These are phyloP conservation scores for Glareola pratincola DNA, from an alignment of 2,113 vertebrate species.

Conservation along the genomic window DNA sequence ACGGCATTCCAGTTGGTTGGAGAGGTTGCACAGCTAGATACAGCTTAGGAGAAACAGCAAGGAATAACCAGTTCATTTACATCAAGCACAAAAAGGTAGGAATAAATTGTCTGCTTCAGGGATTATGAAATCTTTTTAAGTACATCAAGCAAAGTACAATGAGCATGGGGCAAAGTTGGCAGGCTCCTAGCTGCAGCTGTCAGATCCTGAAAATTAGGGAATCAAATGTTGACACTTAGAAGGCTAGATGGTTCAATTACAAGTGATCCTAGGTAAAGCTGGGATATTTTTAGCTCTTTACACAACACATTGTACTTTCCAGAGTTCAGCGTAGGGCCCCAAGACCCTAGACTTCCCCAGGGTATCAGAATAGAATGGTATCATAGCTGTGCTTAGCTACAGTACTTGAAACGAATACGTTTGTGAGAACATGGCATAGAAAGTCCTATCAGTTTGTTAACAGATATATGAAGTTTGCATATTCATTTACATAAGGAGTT, in stretches of 20 bases:
- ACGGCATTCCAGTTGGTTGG: neutral
- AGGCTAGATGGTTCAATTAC: slow-evolving; percentile 70
- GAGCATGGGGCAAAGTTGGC: slow-evolving; percentile 68
- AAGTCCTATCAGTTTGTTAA: neutral
- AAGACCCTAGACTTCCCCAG: neutral
- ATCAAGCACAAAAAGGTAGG: slow-evolving; percentile 28
- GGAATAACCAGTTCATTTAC: slow-evolving; percentile 9
- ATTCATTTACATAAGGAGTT: neutral
- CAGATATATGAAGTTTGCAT: neutral
- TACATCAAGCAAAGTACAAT: slow-evolving; percentile 55
- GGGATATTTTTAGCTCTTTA: slow-evolving; percentile 75
- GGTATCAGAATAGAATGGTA: neutral
- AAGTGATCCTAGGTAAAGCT: slow-evolving; percentile 71
- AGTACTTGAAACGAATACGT: neutral
- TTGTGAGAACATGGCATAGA: neutral
- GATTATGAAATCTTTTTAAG: slow-evolving; percentile 62
- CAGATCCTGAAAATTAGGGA: slow-evolving; percentile 69
- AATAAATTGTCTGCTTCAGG: slow-evolving; percentile 21
- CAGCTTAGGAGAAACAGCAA: slow-evolving; percentile 29
- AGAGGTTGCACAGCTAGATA: slow-evolving; percentile 17
- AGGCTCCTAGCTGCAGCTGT: slow-evolving; percentile 69
- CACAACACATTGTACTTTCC: slow-evolving; percentile 64
- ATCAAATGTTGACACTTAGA: slow-evolving; percentile 74
- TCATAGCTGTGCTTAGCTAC: slow-evolving; percentile 5
- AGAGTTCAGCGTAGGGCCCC: slow-evolving; percentile 56